A percentile compares a stretch with the other conserved stretches of the same genome.
Conservation (phyloP, 2,797 vertebrate species). For the Poecile montanus region DNA sequence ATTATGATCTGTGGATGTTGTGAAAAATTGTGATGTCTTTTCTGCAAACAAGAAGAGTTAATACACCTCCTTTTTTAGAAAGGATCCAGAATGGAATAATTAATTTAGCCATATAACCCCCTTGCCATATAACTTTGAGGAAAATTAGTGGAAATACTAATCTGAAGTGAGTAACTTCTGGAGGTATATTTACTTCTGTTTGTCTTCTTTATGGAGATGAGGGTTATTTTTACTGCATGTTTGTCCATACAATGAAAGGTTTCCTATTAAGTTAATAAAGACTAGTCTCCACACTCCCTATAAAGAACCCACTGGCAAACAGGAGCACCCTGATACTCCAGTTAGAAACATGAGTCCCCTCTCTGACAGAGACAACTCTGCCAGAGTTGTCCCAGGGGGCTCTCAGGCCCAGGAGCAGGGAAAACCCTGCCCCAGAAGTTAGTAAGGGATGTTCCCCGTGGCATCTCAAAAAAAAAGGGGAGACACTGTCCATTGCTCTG, state of each 20-base stretch:
- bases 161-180: not conserved
- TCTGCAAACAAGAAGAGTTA: not conserved
- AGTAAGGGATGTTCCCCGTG: rapidly evolving
- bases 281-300: not conserved
- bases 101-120: not conserved
- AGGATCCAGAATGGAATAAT: not conserved
- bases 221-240: not conserved
- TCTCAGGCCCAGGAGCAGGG: not conserved
- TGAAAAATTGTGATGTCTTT: not conserved
- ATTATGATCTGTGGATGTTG: not conserved
- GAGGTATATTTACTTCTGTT: not conserved
- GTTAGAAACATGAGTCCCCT: not conserved
- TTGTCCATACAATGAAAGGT: not conserved
- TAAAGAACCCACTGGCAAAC: not conserved
- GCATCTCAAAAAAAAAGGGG: not conserved
- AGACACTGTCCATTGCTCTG: too few species aligned
- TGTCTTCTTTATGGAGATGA: not conserved
- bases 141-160: not conserved
- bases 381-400: not conserved
- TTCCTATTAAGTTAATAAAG: not conserved
- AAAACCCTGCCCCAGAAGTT: not conserved
- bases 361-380: not conserved
- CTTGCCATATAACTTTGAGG: not conserved
- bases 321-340: not conserved
- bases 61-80: not conserved